These are phyloP conservation scores for Sander lucioperca DNA, from an alignment of 2,113 vertebrate genomes.

Conservation along the genomic window DNA sequence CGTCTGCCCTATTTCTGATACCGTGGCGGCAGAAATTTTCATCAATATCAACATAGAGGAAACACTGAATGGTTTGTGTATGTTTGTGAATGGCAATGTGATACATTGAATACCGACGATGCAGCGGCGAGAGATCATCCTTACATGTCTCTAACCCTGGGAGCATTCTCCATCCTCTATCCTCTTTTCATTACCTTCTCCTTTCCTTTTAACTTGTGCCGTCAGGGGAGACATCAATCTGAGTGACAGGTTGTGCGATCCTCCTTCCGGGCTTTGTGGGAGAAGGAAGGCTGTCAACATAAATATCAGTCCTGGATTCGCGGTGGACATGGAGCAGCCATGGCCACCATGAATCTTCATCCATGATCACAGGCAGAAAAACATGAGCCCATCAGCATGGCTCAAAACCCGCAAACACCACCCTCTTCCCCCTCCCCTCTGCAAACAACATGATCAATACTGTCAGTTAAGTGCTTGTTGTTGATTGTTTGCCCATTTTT, in stretches of 20 bases:
- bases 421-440: not conserved
- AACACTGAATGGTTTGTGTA: constrained; percentile 6
- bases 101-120: constrained; percentile 57
- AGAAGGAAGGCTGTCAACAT: constrained; percentile 77
- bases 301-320: constrained; percentile 67
- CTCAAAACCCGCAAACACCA: constrained; percentile 6
- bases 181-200: constrained; percentile 64
- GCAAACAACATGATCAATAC: constrained; percentile 25
- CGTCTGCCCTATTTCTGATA: too few relatives aligned
- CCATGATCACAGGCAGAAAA: constrained; percentile 37
- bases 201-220: constrained; percentile 67
- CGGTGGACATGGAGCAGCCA: constrained; percentile 51
- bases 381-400: constrained; percentile 25
- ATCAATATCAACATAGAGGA: too few relatives aligned
- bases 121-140: constrained; percentile 55
- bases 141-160: constrained; percentile 44
- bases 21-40: too few relatives aligned
- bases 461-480: constrained; percentile 29
- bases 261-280: constrained; percentile 67
- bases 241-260: constrained; percentile 78
- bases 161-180: constrained; percentile 33
- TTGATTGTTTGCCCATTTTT: constrained; percentile 29
- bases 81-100: constrained; percentile 44
- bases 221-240: constrained; percentile 70
- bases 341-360: constrained; percentile 64